Base-by-base conservation (phyloP, 2,888 invertebrate species). In the Eilema caniola region DNA sequence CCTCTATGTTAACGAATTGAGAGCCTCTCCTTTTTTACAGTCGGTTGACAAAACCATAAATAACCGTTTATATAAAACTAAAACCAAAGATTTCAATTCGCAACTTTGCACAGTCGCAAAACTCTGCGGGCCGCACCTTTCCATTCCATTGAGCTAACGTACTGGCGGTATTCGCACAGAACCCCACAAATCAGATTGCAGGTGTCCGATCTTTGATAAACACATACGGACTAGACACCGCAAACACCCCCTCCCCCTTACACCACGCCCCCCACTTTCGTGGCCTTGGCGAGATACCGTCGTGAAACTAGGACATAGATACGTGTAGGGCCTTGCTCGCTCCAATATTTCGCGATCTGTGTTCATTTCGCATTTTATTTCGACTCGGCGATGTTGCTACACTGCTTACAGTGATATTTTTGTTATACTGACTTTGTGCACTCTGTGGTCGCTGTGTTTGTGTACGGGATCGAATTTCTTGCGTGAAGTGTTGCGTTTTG, bases 241-340 rank as follows among this genome's bases (percentile, higher is more conserved):
- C 66, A 41, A 47, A 24, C n/a, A 33, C 33, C 66, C 66, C 24
- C 65, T 59, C 70, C 25, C 28, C 62, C 66, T 5, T 28, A 28
- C 28, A 2, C 59, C 57, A 41, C 10, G 10, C 25, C 16, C 75
- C 69, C 71, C 71, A 73, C 80, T 75, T 73, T 72, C 68, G 69
- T 79, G 82, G 78, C 91, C 90, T 92, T 89, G 88, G 73, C 68
- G 62, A 83, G 88, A 86, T 90, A 90, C 87, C 87, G 84, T 81
- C 75, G 81, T 62, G 73, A 85, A 92, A 87, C 85, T 91, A 81
- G 90, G 90, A 74, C 91, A 88, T 71, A 81, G 88, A 90, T 89
- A 89, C 69, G 78, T 78, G 76, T 70, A 74, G 64, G 62, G 68
- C 60, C 23, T 37, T 25, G 37, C 64, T 73, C 62, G 66, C 71